These are phyloP conservation scores for Brotula barbata DNA, from an alignment of 2,797 vertebrate species.

Conservation along the genomic window DNA sequence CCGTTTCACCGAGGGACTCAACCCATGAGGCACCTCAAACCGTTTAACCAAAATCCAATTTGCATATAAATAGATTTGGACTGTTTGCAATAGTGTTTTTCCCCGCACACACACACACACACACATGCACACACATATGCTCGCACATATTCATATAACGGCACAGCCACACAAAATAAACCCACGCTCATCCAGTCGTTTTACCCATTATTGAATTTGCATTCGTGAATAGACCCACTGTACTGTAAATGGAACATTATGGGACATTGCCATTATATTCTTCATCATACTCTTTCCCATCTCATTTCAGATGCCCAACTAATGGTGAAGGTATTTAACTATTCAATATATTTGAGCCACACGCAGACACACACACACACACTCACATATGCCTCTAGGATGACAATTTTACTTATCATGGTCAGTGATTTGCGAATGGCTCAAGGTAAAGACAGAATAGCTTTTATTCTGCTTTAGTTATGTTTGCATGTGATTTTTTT, in stretches of 20 bases:
- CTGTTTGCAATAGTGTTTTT: conserved; percentile 81
- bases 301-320: conserved; percentile 30
- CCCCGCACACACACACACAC: conserved; percentile 20
- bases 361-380: not conserved
- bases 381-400: not conserved
- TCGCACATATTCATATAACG: not conserved
- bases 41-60: conserved; percentile 87
- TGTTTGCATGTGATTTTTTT: conserved; percentile 1
- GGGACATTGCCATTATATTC: conserved; percentile 45
- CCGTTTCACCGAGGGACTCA: conserved; percentile 78
- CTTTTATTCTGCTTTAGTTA: not conserved
- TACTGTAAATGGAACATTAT: conserved; percentile 53
- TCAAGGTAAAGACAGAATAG: conserved; percentile 6
- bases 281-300: conserved; percentile 49
- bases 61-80: conserved; percentile 95
- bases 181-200: conserved; percentile 18
- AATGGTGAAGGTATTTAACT: conserved; percentile 42
- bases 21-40: conserved; percentile 72
- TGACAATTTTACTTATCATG: conserved; percentile 27
- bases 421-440: conserved; percentile 15
- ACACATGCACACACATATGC: conserved; percentile 10
- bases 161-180: conserved; percentile 11
- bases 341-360: conserved; percentile 30
- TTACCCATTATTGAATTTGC: conserved; percentile 58
- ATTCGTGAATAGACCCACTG: conserved; percentile 53